These are phyloP conservation scores for Actenoides hombroni DNA, from an alignment of 2,113 vertebrate species.

Conservation along the genomic window DNA sequence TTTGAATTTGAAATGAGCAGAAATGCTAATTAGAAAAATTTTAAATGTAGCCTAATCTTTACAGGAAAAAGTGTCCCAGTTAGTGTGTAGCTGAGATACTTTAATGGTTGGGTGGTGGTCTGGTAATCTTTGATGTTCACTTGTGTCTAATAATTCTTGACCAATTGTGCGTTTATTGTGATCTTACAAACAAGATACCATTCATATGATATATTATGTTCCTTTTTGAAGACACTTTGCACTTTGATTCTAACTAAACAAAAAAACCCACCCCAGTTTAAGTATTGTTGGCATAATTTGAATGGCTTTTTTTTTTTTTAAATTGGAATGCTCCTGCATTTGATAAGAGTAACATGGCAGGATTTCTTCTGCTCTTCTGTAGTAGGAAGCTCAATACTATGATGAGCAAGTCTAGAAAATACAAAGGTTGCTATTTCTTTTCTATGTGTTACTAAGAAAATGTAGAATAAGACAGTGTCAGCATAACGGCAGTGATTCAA, in stretches of 20 bases:
- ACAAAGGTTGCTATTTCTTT: not conserved
- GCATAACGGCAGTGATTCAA: not conserved
- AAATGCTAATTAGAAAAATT: not conserved
- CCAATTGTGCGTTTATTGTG: not conserved
- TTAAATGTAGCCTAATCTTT: not conserved
- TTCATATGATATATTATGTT: not conserved
- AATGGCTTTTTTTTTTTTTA: not conserved
- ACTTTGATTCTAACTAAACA: not conserved
- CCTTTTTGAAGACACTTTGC: not conserved
- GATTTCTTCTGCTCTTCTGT: not conserved
- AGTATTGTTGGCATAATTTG: not conserved
- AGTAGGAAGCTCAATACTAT: not conserved
- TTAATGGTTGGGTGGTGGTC: not conserved
- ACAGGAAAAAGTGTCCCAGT: not conserved
- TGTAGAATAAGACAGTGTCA: not conserved
- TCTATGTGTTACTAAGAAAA: not conserved
- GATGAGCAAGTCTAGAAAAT: not conserved
- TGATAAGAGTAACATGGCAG: not conserved
- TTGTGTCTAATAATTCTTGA: not conserved
- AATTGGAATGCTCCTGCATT: not conserved
- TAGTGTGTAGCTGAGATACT: not conserved
- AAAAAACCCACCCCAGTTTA: not conserved
- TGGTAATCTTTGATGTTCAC: rapidly evolving
- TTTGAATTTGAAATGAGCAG: not conserved
- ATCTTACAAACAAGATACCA: not conserved